Conservation (phyloP, 2,797 vertebrate genomes). For the Acridotheres tristis region DNA sequence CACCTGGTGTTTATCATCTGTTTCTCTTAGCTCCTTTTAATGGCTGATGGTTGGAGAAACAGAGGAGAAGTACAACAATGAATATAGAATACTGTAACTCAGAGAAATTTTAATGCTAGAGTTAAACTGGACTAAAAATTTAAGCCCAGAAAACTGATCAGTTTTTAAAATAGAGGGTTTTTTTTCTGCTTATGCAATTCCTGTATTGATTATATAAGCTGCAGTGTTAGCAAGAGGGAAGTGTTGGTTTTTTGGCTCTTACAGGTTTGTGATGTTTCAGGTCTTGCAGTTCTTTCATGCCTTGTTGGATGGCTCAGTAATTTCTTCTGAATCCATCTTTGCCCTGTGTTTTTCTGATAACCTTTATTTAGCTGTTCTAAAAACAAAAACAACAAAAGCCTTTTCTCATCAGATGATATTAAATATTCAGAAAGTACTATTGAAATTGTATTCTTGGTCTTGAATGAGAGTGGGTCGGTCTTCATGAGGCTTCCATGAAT, state of each 20-base stretch:
- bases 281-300: not conserved
- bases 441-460: not conserved
- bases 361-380: not conserved
- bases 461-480: not conserved
- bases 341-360: not conserved
- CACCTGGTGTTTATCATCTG: not conserved
- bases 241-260: not conserved
- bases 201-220: not conserved
- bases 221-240: not conserved
- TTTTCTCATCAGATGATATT: not conserved
- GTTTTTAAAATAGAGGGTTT: not conserved
- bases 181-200: not conserved
- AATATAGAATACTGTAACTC: not conserved
- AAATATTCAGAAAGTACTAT: not conserved
- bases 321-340: not conserved
- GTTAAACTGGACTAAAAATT: not conserved
- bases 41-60: not conserved
- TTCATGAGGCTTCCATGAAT: not conserved
- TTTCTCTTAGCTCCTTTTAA: not conserved
- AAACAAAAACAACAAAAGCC: not conserved
- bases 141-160: not conserved
- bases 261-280: not conserved
- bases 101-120: not conserved
- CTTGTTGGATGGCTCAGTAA: not conserved
- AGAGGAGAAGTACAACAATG: rapidly evolving